Conservation (phyloP, 2,888 invertebrate genomes). For the Synanthedon tipuliformis region DNA sequence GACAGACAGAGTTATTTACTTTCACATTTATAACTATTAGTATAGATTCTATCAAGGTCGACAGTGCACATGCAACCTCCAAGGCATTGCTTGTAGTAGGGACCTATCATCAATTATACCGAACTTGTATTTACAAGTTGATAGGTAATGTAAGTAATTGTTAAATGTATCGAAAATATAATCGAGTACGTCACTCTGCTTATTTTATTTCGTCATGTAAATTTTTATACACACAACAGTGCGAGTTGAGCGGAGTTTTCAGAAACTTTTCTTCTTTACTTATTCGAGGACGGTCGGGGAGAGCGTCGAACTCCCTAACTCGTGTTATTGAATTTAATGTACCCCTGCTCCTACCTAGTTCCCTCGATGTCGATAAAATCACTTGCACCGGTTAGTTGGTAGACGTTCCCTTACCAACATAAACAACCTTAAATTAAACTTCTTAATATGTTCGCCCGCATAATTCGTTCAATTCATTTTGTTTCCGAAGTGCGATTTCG, state of each 20-base stretch:
- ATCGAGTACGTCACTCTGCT: background rate
- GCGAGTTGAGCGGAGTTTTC: slow-evolving; percentile 57
- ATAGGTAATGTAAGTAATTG: no score
- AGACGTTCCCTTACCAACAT: slow-evolving; percentile 11
- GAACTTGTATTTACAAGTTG: no score
- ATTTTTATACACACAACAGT: slow-evolving; percentile 39
- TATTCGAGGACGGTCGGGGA: slow-evolving; percentile 66
- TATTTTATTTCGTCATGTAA: background rate
- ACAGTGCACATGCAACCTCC: no score
- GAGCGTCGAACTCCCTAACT: slow-evolving; percentile 67
- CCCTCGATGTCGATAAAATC: slow-evolving; percentile 54
- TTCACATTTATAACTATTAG: no score
- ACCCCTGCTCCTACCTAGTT: slow-evolving; percentile 49
- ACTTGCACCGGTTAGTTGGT: slow-evolving; percentile 30
- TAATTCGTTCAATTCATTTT: background rate
- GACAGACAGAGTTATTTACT: no score
- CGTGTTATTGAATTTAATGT: slow-evolving; percentile 69
- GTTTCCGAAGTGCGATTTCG: slow-evolving; percentile 11
- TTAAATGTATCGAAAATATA: no score
- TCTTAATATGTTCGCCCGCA: background rate
- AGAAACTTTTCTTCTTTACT: slow-evolving; percentile 62
- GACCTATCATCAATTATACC: no score
- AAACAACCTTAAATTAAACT: slow-evolving; percentile 8
- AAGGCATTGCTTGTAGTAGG: no score
- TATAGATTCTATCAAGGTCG: no score